Percentiles rank a stretch among this genome's conserved stretches.
Conservation (phyloP, 2,797 vertebrate genomes). For the Dendrocincla tyrannina region DNA sequence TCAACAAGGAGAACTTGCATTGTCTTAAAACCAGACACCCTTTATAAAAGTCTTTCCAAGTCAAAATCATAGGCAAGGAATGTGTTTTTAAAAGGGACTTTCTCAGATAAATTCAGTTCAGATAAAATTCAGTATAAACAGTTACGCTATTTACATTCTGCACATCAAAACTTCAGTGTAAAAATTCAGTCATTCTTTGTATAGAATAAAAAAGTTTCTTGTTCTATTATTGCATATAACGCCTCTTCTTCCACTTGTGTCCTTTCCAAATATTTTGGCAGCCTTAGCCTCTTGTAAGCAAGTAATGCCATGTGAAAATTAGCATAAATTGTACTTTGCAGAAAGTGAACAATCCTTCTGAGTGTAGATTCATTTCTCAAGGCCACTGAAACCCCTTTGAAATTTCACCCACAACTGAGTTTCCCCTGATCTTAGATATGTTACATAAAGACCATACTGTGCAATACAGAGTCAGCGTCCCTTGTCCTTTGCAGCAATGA, state of each 20-base stretch:
- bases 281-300: background rate
- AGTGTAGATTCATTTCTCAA: background rate
- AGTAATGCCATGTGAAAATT: background rate
- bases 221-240: slow-evolving; percentile 29
- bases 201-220: slow-evolving; percentile 60
- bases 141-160: background rate
- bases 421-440: background rate
- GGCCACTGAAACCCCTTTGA: background rate
- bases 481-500: background rate
- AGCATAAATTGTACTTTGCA: slow-evolving; percentile 28
- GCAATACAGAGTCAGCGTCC: background rate
- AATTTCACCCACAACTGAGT: background rate
- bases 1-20: background rate
- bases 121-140: background rate
- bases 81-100: background rate
- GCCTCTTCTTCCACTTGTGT: slow-evolving; percentile 46
- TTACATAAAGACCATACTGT: background rate
- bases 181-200: slow-evolving; percentile 52
- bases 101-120: slow-evolving; percentile 16
- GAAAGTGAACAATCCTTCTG: background rate
- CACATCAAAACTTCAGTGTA: slow-evolving; percentile 31
- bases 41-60: slow-evolving; percentile 24
- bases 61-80: slow-evolving; percentile 5
- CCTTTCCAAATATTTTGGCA: slow-evolving; percentile 33
- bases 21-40: slow-evolving; percentile 26